These are phyloP conservation scores for Thermophis baileyi DNA, from an alignment of 2,113 vertebrate species.

Conservation along the genomic window DNA sequence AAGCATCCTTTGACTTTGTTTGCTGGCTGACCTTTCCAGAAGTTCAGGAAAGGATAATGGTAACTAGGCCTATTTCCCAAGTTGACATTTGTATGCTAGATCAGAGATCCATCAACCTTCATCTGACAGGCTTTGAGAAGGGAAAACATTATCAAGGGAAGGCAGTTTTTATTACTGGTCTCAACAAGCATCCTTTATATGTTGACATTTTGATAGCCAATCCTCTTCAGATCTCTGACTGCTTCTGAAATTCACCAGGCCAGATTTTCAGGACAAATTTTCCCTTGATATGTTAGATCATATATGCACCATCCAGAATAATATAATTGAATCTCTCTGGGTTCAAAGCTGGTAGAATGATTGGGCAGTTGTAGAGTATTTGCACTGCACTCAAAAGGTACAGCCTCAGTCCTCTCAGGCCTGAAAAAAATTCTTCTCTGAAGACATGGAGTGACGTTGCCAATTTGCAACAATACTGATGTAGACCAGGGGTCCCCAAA, in stretches of 20 bases:
- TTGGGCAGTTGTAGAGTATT: neutral
- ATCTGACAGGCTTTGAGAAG: neutral
- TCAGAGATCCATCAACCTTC: conserved; percentile 24
- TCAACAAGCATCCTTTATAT: neutral
- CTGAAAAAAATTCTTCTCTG: neutral
- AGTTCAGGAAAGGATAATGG: conserved; percentile 23
- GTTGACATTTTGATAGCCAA: neutral
- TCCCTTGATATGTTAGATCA: neutral
- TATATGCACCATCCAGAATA: neutral
- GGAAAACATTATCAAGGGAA: neutral
- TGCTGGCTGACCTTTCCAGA: conserved; percentile 44
- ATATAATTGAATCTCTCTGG: neutral
- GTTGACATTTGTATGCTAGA: conserved; percentile 17
- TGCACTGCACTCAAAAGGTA: neutral
- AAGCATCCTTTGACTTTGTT: conserved; percentile 28
- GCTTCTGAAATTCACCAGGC: neutral
- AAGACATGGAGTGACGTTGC: neutral
- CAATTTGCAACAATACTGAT: neutral
- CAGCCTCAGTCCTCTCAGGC: neutral
- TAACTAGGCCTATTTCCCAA: conserved; percentile 23
- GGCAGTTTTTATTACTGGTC: neutral
- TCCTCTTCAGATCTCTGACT: neutral
- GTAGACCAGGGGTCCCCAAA: too few relatives aligned
- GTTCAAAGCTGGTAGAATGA: neutral
- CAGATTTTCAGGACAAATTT: neutral